These are phyloP conservation scores for Pedetes capensis DNA, from an alignment of 2,113 vertebrate genomes.

Conservation along the genomic window DNA sequence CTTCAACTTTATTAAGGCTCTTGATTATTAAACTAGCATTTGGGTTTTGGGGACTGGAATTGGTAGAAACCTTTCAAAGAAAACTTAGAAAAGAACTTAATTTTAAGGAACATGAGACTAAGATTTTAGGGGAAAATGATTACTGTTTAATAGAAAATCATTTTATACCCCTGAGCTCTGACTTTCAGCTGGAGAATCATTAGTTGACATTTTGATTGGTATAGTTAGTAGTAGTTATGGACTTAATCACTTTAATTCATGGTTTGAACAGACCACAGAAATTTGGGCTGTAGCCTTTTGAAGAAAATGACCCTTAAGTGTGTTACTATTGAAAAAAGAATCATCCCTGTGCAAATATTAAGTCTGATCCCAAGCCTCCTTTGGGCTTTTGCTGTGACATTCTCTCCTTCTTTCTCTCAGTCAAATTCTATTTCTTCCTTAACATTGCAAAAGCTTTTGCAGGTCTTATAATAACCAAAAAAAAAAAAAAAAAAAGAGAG, in stretches of 20 bases:
- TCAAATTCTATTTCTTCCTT: not conserved
- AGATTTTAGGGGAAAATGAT: slow-evolving; percentile 43
- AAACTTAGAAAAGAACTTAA: not conserved
- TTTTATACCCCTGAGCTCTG: not conserved
- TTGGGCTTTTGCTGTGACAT: not conserved
- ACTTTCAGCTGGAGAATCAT: slow-evolving; percentile 40
- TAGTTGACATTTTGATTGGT: slow-evolving; percentile 50
- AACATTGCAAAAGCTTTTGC: not conserved
- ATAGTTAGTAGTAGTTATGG: not conserved
- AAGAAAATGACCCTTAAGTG: slow-evolving; percentile 56
- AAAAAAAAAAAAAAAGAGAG: no score
- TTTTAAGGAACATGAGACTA: slow-evolving; percentile 10
- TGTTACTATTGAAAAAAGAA: slow-evolving; percentile 17
- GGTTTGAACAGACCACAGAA: slow-evolving; percentile 7
- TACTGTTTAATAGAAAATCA: slow-evolving; percentile 45
- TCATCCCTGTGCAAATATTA: not conserved
- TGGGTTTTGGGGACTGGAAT: slow-evolving; percentile 48
- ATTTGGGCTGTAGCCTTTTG: slow-evolving; percentile 33
- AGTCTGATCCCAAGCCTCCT: not conserved
- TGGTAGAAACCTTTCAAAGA: slow-evolving; percentile 26
- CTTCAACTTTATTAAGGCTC: not conserved
- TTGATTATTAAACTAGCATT: not conserved
- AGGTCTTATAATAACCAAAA: not conserved
- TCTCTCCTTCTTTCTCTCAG: not conserved
- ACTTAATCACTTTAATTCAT: slow-evolving; percentile 40